These are phyloP conservation scores for Drosophila punjabiensis DNA, from an alignment of 1,140 invertebrate genomes.

Conservation along the genomic window DNA sequence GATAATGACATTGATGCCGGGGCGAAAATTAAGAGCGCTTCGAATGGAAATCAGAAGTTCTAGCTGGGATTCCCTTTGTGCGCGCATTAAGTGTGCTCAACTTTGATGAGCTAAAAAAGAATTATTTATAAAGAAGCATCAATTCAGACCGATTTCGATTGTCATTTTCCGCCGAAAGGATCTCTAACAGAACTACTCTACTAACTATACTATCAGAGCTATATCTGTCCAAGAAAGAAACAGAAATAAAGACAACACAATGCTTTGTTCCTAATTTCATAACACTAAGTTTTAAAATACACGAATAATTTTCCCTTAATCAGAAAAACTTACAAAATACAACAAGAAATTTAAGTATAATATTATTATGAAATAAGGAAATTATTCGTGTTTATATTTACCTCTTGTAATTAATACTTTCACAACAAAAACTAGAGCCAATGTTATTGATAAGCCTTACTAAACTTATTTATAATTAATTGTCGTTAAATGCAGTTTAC, in stretches of 20 bases:
- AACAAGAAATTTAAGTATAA: not conserved
- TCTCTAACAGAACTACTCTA: constrained; percentile 15
- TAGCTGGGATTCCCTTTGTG: constrained; percentile 40
- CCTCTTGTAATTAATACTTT: constrained; percentile 29
- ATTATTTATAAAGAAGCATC: constrained; percentile 25
- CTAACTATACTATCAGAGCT: constrained; percentile 5
- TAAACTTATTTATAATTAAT: constrained; percentile 78
- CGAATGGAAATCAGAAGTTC: constrained; percentile 33
- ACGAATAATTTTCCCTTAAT: constrained; percentile 1
- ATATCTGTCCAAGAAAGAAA: constrained; percentile 11
- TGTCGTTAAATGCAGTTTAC: constrained; percentile 83
- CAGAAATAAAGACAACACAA: constrained; percentile 18
- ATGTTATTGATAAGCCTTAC: constrained; percentile 48
- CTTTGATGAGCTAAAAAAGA: constrained; percentile 23
- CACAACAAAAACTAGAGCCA: constrained; percentile 1
- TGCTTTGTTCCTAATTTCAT: constrained; percentile 43
- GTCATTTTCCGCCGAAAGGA: constrained; percentile 17
- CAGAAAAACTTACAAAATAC: not conserved
- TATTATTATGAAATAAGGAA: not conserved
- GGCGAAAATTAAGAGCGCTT: constrained; percentile 25
- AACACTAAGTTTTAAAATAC: not conserved
- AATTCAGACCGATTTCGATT: too few relatives aligned
- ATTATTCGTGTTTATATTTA: constrained; percentile 4
- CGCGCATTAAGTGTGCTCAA: constrained; percentile 33
- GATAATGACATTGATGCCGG: constrained; percentile 45